Evolutionary conservation across 1,140 invertebrate genomes (phyloP), one percentile per base, ranked within the genome.

Genomic region (Dendrolimus punctatus): DNA sequence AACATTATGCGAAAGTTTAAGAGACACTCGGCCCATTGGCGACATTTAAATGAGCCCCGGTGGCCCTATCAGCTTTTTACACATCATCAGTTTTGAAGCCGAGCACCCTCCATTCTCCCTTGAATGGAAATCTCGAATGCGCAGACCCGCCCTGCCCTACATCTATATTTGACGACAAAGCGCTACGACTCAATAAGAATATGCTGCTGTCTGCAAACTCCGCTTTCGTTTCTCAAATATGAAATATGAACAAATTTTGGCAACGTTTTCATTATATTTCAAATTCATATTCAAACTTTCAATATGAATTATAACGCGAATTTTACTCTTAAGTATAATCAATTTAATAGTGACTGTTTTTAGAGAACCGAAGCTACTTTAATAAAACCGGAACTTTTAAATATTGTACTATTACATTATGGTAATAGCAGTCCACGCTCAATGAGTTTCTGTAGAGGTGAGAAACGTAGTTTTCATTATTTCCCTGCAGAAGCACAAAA

Each of bases 21-120:
- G 68, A 66, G 68, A 53, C 60, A 57, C 58, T 64, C 59, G 54
- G 60, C 57, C 51, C 53, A 58, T 61, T 64, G 55, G 57, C 64
- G 64, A 67, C 63, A 72, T 75, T 71, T 60, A 76, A 76, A 74
- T 68, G 71, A 66, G 64, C 59, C 66, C 61, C 64, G 63, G 66
- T 70, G 72, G 65, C 62, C 68, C 73, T 72, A 76, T 77, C 74
- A 62, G 68, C 56, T 65, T 71, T 66, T 73, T 65, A 68, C 68
- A 75, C 66, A 73, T 78, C 75, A 78, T 78, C 75, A 74, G 58
- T 75, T 78, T 73, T 67, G 47, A 53, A 74, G 60, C 60, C 51
- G 58, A 75, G 68, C 50, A 64, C 66, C 68, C 68, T 68, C 62
- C 60, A 67, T 66, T 60, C 59, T 60, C 57, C 58, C 58, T 62